A percentile compares a stretch with the other conserved stretches of the same genome.
These are phyloP conservation scores for Agrochola lychnidis DNA, from an alignment of 2,888 invertebrate genomes.

Conservation along the genomic window DNA sequence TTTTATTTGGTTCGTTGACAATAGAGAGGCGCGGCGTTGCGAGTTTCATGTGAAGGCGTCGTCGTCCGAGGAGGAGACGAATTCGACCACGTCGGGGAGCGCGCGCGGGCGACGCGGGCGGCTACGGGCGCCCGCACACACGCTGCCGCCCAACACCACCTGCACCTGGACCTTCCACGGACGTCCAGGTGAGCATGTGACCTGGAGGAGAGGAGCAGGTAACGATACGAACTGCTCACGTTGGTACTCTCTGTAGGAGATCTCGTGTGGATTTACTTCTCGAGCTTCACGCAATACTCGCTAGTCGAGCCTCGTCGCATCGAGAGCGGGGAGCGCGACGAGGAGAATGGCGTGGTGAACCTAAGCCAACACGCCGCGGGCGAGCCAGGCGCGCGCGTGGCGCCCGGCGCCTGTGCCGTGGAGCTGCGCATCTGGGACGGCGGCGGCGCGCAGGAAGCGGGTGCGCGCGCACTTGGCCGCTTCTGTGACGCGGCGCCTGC, in stretches of 20 bases:
- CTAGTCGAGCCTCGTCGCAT: constrained; percentile 89
- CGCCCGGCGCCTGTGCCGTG: constrained; percentile 90
- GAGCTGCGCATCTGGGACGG: constrained; percentile 94
- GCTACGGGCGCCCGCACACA: constrained; percentile 95
- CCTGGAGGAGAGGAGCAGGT: too few relatives aligned
- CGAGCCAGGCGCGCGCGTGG: constrained; percentile 47
- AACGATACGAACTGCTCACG: background rate
- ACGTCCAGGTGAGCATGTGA: constrained; percentile 87
- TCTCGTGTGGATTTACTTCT: constrained; percentile 96
- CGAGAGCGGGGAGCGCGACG: constrained; percentile 90
- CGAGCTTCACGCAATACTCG: constrained; percentile 95
- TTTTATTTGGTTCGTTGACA: background rate
- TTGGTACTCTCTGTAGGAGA: constrained; percentile 88
- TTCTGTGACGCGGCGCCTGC: constrained; percentile 94
- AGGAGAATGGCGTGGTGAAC: constrained; percentile 69
- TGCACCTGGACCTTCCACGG: constrained; percentile 97
- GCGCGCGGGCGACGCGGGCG: constrained; percentile 93
- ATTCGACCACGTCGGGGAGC: constrained; percentile 88
- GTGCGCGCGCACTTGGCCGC: constrained; percentile 90
- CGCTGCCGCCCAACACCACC: constrained; percentile 95
- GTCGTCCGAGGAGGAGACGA: constrained; percentile 90
- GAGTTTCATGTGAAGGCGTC: constrained; percentile 95
- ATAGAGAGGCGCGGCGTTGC: constrained; percentile 91
- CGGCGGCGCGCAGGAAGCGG: constrained; percentile 89
- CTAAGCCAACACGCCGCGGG: constrained; percentile 51